phyloP scores from a whole-genome alignment of 2,113 vertebrate species.

The Nesoenas mayeri region DNA sequence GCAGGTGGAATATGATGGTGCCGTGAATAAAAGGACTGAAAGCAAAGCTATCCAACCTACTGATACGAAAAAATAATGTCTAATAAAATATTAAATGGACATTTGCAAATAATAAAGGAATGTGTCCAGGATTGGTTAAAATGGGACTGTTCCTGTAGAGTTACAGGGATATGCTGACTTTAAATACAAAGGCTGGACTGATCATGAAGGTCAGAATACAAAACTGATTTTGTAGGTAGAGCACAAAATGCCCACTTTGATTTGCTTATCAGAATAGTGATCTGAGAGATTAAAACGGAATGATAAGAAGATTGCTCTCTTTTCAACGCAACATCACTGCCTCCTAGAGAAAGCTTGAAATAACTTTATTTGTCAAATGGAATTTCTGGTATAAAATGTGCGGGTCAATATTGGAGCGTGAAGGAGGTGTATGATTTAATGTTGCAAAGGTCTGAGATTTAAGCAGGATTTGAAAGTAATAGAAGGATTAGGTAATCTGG shows the following conservation, averaged over 20 bases:
- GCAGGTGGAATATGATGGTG: background rate
- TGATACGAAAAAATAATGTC: background rate
- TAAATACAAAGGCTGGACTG: background rate
- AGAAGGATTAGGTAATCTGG: background rate
- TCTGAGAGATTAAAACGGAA: background rate
- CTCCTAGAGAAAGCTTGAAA: background rate
- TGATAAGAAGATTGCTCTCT: background rate
- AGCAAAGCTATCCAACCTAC: background rate
- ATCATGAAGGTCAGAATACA: background rate
- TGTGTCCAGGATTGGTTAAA: background rate
- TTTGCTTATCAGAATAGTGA: background rate
- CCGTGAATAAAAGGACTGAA: background rate
- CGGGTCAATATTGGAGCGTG: accelerated
- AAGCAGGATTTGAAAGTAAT: background rate
- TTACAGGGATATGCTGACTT: background rate
- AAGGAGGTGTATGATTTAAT: background rate
- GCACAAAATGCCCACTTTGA: background rate
- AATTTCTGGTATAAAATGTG: background rate
- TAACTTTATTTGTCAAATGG: background rate
- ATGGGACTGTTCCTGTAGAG: background rate
- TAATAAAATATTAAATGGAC: background rate
- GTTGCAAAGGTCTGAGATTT: background rate
- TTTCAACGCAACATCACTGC: background rate
- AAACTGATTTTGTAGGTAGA: background rate
- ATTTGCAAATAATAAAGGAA: background rate